A percentile compares a stretch with the other conserved stretches of the same genome.
Conservation (phyloP, 92 coral and sea anemone species). For the Blastomussa wellsi region DNA sequence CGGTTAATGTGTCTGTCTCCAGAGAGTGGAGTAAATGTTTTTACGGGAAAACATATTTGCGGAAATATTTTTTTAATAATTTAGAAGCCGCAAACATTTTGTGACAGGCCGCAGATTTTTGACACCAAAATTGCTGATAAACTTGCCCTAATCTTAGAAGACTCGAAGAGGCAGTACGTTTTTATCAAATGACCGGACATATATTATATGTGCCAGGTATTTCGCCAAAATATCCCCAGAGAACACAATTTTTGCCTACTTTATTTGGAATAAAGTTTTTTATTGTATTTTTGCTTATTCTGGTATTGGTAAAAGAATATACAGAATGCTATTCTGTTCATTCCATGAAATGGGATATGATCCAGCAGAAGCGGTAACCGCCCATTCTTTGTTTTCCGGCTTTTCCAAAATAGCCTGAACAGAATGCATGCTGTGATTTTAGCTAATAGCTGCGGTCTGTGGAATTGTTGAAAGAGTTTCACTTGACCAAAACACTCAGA, state of each 20-base stretch:
- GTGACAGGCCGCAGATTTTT: neutral
- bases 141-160: neutral
- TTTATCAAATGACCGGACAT: neutral
- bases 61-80: neutral
- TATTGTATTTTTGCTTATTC: neutral
- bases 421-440: neutral
- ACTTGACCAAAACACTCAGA: neutral
- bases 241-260: neutral
- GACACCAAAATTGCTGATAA: neutral
- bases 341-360: neutral
- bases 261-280: neutral
- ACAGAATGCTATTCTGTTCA: neutral
- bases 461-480: neutral
- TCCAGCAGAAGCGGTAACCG: neutral
- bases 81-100: neutral
- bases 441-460: neutral
- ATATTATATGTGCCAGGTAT: neutral
- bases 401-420: neutral
- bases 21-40: neutral
- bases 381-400: conserved; percentile 9
- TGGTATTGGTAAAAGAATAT: neutral
- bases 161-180: neutral
- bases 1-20: neutral
- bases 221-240: neutral
- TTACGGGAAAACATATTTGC: too few relatives aligned